These are phyloP conservation scores for Sesamia inferens DNA, from an alignment of 2,888 invertebrate species.

Conservation along the genomic window DNA sequence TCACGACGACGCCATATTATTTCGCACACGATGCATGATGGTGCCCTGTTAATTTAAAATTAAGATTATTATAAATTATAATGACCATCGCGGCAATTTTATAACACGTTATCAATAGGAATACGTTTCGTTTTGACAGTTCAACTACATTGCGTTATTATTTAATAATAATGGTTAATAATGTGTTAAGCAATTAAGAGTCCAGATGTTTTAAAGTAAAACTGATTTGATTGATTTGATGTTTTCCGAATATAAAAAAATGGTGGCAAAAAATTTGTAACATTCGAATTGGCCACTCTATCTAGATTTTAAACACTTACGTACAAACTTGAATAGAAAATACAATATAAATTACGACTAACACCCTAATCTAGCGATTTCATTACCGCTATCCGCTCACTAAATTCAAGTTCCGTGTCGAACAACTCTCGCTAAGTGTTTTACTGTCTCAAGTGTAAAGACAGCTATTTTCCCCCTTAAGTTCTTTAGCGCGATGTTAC, in stretches of 20 bases:
- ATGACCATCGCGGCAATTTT: too few relatives aligned
- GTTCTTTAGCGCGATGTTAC: conserved; percentile 35
- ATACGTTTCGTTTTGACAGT: too few relatives aligned
- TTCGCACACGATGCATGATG: too few relatives aligned
- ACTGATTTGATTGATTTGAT: neutral
- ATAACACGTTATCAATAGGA: too few relatives aligned
- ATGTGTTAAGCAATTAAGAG: too few relatives aligned
- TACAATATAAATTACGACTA: conserved; percentile 12
- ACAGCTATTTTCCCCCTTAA: conserved; percentile 26
- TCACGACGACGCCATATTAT: too few relatives aligned
- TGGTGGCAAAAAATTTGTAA: neutral
- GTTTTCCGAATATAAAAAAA: neutral
- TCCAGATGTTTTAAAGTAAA: neutral
- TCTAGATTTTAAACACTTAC: neutral
- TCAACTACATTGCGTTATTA: too few relatives aligned
- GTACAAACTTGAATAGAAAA: neutral
- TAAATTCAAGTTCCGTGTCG: conserved; percentile 65
- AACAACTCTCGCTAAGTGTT: conserved; percentile 44
- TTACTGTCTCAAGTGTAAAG: conserved; percentile 30
- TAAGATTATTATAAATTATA: too few relatives aligned
- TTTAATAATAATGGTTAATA: too few relatives aligned
- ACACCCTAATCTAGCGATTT: conserved; percentile 34
- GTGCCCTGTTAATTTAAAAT: too few relatives aligned
- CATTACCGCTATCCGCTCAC: conserved; percentile 55
- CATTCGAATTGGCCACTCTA: too few relatives aligned